Evolutionary conservation across 2,888 invertebrate species (phyloP), one percentile per base, ranked within the genome.

Genomic region (Coleophora deauratella): DNA sequence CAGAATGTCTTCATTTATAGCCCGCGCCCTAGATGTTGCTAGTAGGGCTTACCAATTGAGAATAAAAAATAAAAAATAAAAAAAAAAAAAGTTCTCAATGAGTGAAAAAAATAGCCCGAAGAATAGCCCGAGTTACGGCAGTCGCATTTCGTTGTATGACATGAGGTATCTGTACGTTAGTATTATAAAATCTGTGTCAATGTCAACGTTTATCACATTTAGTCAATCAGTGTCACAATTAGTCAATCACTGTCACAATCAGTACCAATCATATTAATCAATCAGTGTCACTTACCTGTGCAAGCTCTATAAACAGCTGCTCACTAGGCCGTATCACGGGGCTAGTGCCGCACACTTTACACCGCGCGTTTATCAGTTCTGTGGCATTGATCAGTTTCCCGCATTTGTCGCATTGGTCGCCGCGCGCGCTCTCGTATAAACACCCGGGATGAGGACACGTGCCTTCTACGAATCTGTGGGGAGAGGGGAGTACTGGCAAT

Each of bases 401-500:
- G 66, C 99, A 99, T 52, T 93, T 93, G 75, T 99, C 99, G 71
- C 99, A 99, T 75, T 99, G 99, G 82, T 99, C 99, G 2, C 99
- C 99, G 33, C 99, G 89, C 0, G 99, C 99, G 68, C 95, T 94
- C 54, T 94, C 94, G 76, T 95, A 99, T 2, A 88, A 88, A 65
- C 99, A 99, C 36, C 94, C 90, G 0, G 88, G 82, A 72, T 91
- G 89, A 0, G 98, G 99, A 72, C 99, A 99, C 0, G 89, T 94
- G 14, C 99, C 99, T 74, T 98, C 97, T 0, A 99, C 99, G 78
- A 98, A 99, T 39, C 98, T 87, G 31, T 31, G 31, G 31, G 11
- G 4, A 31, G 8, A n/a, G 28, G 6, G 35, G 12, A n/a, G n/a
- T n/a, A n/a, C n/a, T n/a, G n/a, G n/a, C 8, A 30, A 27, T 28